Conservation (phyloP, 2,888 invertebrate species). For the Acanthopleura granulata region DNA sequence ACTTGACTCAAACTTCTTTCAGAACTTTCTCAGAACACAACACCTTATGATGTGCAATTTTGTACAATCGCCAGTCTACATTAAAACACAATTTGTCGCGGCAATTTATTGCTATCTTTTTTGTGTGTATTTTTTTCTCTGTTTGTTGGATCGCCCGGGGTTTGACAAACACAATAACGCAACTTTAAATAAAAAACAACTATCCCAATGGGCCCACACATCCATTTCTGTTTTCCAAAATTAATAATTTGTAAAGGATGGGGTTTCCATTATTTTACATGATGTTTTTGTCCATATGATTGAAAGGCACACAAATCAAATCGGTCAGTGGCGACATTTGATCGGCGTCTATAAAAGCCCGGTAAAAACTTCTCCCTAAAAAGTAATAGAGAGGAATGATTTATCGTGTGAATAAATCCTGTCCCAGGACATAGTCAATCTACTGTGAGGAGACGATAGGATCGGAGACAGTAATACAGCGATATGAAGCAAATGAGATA, state of each 20-base stretch:
- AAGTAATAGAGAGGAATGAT: constrained; percentile 10
- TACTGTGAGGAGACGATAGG: not conserved
- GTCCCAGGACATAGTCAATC: too few species aligned
- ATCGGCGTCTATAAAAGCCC: constrained; percentile 1
- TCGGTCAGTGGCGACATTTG: constrained; percentile 1
- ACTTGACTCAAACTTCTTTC: too few species aligned
- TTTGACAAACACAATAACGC: too few species aligned
- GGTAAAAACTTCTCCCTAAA: constrained; percentile 2
- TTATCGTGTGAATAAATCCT: not conserved
- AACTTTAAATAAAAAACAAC: too few species aligned
- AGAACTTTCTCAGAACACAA: too few species aligned
- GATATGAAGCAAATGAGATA: not conserved
- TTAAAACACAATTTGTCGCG: too few species aligned
- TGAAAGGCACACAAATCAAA: not conserved
- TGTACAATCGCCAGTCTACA: too few species aligned
- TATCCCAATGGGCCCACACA: too few species aligned
- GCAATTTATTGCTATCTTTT: too few species aligned
- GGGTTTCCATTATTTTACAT: not conserved
- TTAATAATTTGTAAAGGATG: constrained; percentile 1
- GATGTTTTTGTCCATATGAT: not conserved
- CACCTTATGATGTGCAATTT: too few species aligned
- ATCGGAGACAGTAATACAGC: not conserved
- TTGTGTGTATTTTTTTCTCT: too few species aligned
- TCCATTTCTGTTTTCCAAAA: not conserved
- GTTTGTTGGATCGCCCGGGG: too few species aligned